Conservation (phyloP, 2,888 invertebrate genomes). For the Bugulina stolonifera region DNA sequence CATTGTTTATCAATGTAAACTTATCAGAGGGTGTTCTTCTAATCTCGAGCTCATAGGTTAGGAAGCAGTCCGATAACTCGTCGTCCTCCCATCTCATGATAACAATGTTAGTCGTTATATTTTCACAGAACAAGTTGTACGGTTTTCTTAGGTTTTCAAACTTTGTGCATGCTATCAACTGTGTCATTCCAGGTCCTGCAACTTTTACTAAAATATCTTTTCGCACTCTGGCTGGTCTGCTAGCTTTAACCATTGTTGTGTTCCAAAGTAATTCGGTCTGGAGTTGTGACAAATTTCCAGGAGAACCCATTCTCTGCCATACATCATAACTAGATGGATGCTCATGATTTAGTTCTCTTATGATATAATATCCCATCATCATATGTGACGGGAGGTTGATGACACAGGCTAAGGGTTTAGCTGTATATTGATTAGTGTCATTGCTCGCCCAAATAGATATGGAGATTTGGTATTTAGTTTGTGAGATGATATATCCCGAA, state of each 20-base stretch:
- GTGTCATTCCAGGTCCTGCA: not conserved
- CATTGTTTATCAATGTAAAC: not conserved
- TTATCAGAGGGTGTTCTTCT: not conserved
- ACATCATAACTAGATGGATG: not conserved
- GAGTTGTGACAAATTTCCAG: not conserved
- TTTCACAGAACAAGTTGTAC: not conserved
- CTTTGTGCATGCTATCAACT: not conserved
- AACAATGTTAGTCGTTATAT: not conserved
- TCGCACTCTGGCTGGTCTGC: not conserved
- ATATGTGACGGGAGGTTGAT: not conserved
- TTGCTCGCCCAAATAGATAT: not conserved
- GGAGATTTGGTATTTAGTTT: not conserved
- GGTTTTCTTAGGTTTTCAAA: not conserved
- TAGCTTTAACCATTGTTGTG: not conserved
- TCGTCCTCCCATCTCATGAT: slow-evolving; percentile 4
- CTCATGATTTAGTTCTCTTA: not conserved
- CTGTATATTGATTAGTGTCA: slow-evolving; percentile 5
- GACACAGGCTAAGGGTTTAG: not conserved
- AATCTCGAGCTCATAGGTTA: slow-evolving; percentile 13
- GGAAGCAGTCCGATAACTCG: slow-evolving; percentile 10
- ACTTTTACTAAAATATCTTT: not conserved
- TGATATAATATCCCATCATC: not conserved
- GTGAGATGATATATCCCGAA: not conserved
- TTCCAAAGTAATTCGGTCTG: slow-evolving; percentile 2
- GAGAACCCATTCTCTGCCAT: not conserved